Conservation (phyloP, 1,140 invertebrate genomes). For the Drosophila cardini region DNA sequence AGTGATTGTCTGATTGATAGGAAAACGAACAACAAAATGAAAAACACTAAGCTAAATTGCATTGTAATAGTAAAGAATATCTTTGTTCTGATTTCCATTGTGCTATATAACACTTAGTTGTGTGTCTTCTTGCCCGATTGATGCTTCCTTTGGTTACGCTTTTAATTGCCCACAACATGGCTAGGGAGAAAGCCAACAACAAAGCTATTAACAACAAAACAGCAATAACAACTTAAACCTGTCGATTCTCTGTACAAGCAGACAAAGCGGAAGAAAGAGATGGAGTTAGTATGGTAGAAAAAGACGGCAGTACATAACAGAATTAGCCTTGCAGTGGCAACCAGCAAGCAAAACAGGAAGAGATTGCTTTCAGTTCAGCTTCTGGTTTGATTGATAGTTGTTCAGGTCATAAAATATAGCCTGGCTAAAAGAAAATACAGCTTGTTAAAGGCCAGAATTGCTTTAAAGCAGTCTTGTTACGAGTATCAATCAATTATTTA, state of each 20-base stretch:
- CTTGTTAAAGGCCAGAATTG: conserved; percentile 9
- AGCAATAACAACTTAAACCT: conserved; percentile 47
- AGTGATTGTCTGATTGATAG: conserved; percentile 79
- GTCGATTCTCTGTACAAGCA: conserved; percentile 20
- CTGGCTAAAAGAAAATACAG: neutral
- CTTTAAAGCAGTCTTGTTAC: neutral
- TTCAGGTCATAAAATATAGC: conserved; percentile 19
- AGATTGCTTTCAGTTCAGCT: conserved; percentile 1
- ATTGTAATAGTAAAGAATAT: conserved; percentile 26
- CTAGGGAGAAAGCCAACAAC: conserved; percentile 34
- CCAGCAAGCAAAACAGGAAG: conserved; percentile 5
- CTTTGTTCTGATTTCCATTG: conserved; percentile 58
- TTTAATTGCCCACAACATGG: conserved; percentile 66
- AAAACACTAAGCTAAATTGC: conserved; percentile 11
- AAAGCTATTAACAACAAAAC: conserved; percentile 32
- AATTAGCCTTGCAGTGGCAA: conserved; percentile 36
- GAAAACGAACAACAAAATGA: conserved; percentile 13
- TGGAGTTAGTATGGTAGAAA: too few relatives aligned
- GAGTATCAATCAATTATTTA: neutral
- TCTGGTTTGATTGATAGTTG: conserved; percentile 29
- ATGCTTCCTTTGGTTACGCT: conserved; percentile 20
- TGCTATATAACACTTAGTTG: conserved; percentile 12
- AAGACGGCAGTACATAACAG: conserved; percentile 19
- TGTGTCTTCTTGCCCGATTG: conserved; percentile 3
- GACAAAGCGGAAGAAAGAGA: too few relatives aligned